Conservation (phyloP, 2,113 vertebrate genomes). For the Neolamprologus cancellatus region DNA sequence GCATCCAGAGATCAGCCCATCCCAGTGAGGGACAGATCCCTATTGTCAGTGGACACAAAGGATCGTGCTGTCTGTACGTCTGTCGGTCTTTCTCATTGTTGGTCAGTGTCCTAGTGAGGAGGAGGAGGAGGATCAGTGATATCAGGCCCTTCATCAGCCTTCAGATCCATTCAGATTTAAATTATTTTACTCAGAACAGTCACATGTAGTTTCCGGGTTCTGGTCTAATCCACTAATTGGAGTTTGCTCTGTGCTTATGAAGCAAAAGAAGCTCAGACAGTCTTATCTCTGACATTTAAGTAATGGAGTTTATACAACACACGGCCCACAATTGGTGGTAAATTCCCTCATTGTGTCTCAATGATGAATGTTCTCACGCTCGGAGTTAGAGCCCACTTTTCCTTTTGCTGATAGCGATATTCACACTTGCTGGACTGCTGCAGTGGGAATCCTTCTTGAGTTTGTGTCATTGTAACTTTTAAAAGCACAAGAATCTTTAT, state of each 20-base stretch:
- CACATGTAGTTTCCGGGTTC: not conserved
- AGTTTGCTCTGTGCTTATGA: not conserved
- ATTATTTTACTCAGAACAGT: not conserved
- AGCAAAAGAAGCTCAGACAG: not conserved
- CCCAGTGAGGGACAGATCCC: slow-evolving; percentile 25
- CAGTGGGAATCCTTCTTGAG: not conserved
- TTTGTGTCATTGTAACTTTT: not conserved
- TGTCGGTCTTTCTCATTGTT: slow-evolving; percentile 3
- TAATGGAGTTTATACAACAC: not conserved
- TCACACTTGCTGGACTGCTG: not conserved
- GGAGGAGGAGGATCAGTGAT: not conserved
- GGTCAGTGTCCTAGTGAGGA: slow-evolving; percentile 17
- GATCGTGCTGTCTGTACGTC: slow-evolving; percentile 25
- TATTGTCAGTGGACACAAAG: slow-evolving; percentile 60
- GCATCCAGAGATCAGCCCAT: slow-evolving; percentile 42
- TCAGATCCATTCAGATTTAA: not conserved
- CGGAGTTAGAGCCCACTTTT: not conserved
- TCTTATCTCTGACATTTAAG: not conserved
- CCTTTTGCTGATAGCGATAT: not conserved
- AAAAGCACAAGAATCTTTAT: not conserved
- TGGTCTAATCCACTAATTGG: not conserved
- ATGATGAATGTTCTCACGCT: not conserved
- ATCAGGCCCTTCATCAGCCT: not conserved
- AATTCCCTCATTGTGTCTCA: not conserved
- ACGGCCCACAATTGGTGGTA: not conserved